These are phyloP conservation scores for Bombus haemorrhoidalis DNA, from an alignment of 1,140 invertebrate species.

Conservation along the genomic window DNA sequence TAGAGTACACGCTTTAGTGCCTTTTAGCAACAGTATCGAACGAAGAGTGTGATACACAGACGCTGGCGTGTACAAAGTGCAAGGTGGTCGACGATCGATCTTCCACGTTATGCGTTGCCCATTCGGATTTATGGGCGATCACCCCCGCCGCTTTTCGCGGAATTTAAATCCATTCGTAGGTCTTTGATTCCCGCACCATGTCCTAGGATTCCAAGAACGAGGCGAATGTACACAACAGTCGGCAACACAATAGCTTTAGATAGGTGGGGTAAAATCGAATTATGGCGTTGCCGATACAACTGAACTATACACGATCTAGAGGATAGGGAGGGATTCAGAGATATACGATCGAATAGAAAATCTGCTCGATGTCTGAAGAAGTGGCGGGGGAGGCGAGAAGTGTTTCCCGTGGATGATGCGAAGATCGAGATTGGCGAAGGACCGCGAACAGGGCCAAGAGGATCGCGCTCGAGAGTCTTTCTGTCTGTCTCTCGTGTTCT, in stretches of 20 bases:
- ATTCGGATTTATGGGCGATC: too few relatives aligned
- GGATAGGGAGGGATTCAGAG: background rate
- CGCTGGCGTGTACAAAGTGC: too few relatives aligned
- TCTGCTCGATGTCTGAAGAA: background rate
- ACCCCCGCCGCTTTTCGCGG: too few relatives aligned
- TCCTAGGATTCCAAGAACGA: background rate
- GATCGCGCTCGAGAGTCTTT: slow-evolving; percentile 17
- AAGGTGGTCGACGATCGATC: too few relatives aligned
- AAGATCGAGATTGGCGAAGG: background rate
- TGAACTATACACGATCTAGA: background rate
- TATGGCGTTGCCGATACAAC: background rate
- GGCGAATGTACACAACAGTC: background rate
- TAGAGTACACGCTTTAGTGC: too few relatives aligned
- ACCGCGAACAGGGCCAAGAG: background rate
- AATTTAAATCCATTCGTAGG: too few relatives aligned
- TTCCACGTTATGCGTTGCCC: too few relatives aligned
- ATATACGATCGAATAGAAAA: slow-evolving; percentile 1
- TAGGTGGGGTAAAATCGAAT: background rate
- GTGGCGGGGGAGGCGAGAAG: background rate
- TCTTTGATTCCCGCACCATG: background rate
- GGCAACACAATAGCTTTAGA: background rate
- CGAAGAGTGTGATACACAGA: too few relatives aligned
- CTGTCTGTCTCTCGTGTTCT: background rate
- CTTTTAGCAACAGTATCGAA: too few relatives aligned
- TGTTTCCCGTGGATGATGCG: background rate